These are phyloP conservation scores for Eurystomus gularis DNA, from an alignment of 2,113 vertebrate species.

Conservation along the genomic window DNA sequence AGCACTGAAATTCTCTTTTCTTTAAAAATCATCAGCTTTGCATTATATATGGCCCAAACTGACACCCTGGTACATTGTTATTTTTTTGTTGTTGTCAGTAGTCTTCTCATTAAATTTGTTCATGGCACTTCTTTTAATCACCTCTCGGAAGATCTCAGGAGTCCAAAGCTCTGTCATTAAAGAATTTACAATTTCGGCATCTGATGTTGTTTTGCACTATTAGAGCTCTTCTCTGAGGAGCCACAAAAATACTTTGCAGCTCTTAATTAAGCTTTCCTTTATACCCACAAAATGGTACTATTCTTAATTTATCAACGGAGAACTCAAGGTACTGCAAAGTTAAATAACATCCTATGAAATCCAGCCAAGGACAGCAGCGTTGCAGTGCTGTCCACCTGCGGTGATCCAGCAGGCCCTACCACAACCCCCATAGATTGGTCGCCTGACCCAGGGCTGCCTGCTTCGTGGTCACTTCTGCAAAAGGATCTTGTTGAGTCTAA, in stretches of 20 bases:
- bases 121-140: neutral
- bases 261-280: neutral
- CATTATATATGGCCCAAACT: neutral
- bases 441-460: neutral
- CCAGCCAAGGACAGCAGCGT: neutral
- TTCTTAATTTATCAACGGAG: neutral
- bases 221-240: neutral
- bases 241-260: neutral
- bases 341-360: neutral
- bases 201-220: neutral
- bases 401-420: neutral
- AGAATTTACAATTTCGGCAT: conserved; percentile 7
- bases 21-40: neutral
- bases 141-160: neutral
- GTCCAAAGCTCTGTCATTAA: neutral
- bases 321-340: neutral
- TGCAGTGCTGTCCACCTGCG: neutral
- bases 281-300: neutral
- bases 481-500: rapidly evolving
- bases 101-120: neutral
- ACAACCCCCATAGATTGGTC: rapidly evolving
- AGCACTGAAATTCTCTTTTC: neutral
- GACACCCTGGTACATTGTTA: neutral
- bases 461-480: neutral
- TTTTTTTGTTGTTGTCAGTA: neutral